Conservation (phyloP, 2,113 vertebrate genomes). For the Ardeotis arabs region DNA sequence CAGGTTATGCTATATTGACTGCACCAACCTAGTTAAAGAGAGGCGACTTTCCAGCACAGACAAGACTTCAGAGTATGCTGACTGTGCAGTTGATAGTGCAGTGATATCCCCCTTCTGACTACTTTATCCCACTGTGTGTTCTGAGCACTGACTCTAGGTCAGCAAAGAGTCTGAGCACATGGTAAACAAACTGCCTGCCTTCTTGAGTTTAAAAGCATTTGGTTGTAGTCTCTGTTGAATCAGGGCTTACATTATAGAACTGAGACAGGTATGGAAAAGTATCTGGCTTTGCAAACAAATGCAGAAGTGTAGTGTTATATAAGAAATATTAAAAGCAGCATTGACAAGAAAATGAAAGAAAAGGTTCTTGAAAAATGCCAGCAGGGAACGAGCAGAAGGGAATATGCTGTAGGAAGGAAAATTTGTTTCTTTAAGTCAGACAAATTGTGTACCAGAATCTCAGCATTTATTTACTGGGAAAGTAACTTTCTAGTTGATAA, state of each 20-base stretch:
- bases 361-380: not conserved
- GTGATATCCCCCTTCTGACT: not conserved
- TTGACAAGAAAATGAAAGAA: not conserved
- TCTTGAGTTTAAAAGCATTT: not conserved
- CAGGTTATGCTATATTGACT: not conserved
- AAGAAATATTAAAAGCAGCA: not conserved
- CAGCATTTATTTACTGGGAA: not conserved
- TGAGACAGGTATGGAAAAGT: not conserved
- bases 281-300: not conserved
- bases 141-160: not conserved
- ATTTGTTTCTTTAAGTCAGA: not conserved
- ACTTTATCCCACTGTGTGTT: not conserved
- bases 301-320: not conserved
- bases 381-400: not conserved
- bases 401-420: not conserved
- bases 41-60: not conserved
- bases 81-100: not conserved
- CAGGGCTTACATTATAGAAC: not conserved
- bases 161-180: not conserved
- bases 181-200: not conserved
- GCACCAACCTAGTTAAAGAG: not conserved
- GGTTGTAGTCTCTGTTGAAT: not conserved
- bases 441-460: not conserved
- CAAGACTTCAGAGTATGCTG: accelerated
- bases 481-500: not conserved